Conservation (phyloP, 2,113 vertebrate genomes). For the Pseudorasbora parva region DNA sequence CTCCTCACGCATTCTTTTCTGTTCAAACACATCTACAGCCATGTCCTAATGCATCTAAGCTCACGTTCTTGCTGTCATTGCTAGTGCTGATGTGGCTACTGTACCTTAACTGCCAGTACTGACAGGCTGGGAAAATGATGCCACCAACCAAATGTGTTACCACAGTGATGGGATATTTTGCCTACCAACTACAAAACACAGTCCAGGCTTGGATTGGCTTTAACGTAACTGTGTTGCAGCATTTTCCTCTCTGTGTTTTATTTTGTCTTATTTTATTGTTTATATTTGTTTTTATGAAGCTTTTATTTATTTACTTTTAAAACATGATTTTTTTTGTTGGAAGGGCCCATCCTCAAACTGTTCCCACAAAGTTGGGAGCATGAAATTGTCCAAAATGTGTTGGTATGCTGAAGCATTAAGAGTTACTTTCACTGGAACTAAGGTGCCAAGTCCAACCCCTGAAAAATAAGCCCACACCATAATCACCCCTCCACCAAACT, state of each 20-base stretch:
- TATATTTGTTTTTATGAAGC: background rate
- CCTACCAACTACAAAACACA: background rate
- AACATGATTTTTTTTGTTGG: no score
- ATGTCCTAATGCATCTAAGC: constrained; percentile 14
- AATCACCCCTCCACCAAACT: no score
- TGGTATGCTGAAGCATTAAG: no score
- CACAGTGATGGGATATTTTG: background rate
- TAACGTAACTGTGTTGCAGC: background rate
- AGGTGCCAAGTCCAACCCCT: no score
- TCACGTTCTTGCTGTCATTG: constrained; percentile 31
- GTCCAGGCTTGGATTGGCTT: background rate
- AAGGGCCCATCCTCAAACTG: no score
- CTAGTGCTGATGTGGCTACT: constrained; percentile 30
- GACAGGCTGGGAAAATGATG: background rate
- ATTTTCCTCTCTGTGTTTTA: background rate
- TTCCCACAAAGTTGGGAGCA: no score
- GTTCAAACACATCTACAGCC: constrained; percentile 2
- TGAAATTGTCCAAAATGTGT: no score
- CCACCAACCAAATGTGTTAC: background rate
- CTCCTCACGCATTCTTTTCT: constrained; percentile 45
- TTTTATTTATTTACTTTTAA: background rate
- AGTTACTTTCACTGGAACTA: no score
- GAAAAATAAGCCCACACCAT: no score
- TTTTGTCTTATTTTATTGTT: background rate
- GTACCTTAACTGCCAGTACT: background rate